Percentiles rank a stretch among this genome's conserved stretches.
Evolutionary conservation across 2,888 invertebrate genomes (phyloP).

Genomic region (Boloria euphrosyne): DNA sequence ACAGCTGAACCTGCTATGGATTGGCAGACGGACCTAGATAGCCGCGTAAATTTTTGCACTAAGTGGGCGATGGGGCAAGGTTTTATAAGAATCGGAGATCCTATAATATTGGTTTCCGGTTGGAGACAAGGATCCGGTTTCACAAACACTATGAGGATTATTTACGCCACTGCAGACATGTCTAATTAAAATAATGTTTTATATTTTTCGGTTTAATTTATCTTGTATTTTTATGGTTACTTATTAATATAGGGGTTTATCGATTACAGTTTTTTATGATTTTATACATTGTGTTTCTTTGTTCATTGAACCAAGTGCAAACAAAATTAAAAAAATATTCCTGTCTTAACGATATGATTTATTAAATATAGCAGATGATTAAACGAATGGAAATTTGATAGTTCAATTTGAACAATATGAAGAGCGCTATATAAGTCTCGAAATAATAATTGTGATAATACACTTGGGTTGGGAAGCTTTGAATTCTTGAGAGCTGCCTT

Average conservation of each 20-base stretch:
- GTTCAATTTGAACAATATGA: no score
- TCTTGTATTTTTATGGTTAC: neutral
- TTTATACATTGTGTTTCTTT: no score
- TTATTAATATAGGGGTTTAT: neutral
- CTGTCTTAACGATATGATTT: no score
- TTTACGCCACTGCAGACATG: conserved; percentile 71
- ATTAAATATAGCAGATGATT: no score
- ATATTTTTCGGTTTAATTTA: neutral
- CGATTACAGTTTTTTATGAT: no score
- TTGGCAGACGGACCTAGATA: conserved; percentile 84
- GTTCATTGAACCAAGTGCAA: no score
- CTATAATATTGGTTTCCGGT: conserved; percentile 87
- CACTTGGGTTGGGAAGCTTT: no score
- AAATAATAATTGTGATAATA: neutral
- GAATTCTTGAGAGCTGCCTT: neutral
- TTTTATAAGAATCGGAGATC: conserved; percentile 86
- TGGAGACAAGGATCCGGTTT: conserved; percentile 86
- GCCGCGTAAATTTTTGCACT: conserved; percentile 81
- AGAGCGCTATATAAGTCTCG: no score
- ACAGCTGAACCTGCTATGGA: conserved; percentile 69
- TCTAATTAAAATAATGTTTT: conserved; percentile 19
- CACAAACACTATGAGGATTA: conserved; percentile 86
- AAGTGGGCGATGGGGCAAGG: conserved; percentile 84
- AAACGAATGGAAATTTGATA: no score
- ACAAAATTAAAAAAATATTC: no score